phyloP scores from a whole-genome alignment of 2,113 vertebrate genomes.

The Lamprologus ornatipinnis region DNA sequence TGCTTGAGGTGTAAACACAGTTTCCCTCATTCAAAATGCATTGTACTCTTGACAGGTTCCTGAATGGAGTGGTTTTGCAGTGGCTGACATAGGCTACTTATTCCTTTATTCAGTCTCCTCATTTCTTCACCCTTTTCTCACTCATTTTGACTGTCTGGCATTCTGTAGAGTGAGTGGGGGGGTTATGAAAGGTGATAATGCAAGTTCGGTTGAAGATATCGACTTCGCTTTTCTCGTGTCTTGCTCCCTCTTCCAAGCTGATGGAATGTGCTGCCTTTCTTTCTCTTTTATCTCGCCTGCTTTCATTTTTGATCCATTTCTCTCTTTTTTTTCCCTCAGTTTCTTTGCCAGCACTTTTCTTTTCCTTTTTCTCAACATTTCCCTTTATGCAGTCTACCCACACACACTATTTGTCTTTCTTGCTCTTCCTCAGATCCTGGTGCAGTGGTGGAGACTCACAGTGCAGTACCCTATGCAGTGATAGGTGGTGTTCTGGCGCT shows the following conservation, averaged over 20 bases:
- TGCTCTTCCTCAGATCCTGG: conserved; percentile 74
- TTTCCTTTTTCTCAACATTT: background rate
- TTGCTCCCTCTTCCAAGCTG: background rate
- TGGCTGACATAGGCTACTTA: background rate
- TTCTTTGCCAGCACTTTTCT: background rate
- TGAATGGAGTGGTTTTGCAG: conserved; percentile 15
- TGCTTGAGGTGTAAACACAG: conserved; percentile 7
- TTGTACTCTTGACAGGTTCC: conserved; percentile 42
- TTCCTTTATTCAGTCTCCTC: conserved; percentile 27
- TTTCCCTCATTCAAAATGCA: conserved; percentile 40
- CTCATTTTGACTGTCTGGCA: conserved; percentile 7
- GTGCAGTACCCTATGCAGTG: conserved; percentile 84
- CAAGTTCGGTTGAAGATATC: conserved; percentile 37
- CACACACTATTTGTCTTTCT: background rate
- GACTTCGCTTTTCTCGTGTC: conserved; percentile 20
- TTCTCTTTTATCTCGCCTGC: background rate
- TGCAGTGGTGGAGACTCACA: conserved; percentile 85
- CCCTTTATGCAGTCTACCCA: background rate
- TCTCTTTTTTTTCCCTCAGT: background rate
- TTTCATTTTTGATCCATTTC: background rate
- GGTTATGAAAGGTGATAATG: conserved; percentile 55
- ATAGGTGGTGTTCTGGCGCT: conserved; percentile 86
- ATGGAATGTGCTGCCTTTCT: background rate
- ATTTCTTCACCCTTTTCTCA: conserved; percentile 24
- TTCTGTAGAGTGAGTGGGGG: background rate